Base-by-base conservation (phyloP, 2,113 vertebrate species). In the Sarotherodon lohbergeri region DNA sequence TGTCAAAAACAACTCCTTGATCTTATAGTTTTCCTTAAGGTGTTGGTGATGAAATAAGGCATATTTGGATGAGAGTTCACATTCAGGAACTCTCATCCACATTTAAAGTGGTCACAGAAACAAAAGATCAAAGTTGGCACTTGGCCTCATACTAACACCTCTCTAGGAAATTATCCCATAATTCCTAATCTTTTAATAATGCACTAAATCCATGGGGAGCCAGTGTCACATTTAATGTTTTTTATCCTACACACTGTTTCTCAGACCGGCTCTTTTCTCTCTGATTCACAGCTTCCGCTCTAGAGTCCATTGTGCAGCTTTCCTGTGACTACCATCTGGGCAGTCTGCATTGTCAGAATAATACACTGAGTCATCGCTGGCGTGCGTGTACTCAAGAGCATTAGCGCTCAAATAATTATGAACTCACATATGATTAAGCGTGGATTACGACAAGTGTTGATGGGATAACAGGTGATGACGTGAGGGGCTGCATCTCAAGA, bases 321-420 rank as follows among this genome's bases (percentile, higher is more conserved):
- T 93, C 91, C 93, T 88, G 88, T 87, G 61, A 87, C 59, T 61
- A 55, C 90, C 93, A 94, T 93, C 95, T 96, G 95, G 68, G 78
- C 56, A 68, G 88, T 81, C 88, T 94, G 93, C 89, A 90, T 88
- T 34, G 81, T 91, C 71, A 81, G 29, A 86, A 85, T 14, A 81
- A 84, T 54, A 78, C n/a, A 71, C 83, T 93, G 90, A 91, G 82
- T 94, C 92, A 95, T 87, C 27, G 29, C 13, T 41, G 19, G 48
- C 1, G 14, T 24, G 7, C 32, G 52, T 88, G 83, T 84, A 88
- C 16, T 55, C 9, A 5, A 27, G 34, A 48, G 32, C 41, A 46
- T 86, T 34, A 43, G 59, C 80, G 82, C 57, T 80, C 43, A 71
- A 56, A 59, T 89, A 24, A 90, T 86, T 32, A 10, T 41, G 80